Conservation (phyloP, 2,113 vertebrate genomes). For the Hydrochoerus hydrochaeris region DNA sequence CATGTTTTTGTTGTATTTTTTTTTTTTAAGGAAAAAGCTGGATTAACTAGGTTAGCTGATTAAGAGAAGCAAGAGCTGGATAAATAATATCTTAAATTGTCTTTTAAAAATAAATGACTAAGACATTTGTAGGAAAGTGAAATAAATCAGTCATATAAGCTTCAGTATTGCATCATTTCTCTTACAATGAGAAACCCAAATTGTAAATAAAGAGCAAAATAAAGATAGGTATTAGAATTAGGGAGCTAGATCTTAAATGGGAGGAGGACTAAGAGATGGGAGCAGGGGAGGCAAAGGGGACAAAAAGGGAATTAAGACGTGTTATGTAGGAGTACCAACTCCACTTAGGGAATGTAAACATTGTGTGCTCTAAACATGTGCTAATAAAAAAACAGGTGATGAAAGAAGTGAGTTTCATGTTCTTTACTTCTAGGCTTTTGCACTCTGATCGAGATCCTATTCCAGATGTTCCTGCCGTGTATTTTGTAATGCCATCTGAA, state of each 20-base stretch:
- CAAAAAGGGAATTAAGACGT: not conserved
- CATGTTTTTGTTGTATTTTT: not conserved
- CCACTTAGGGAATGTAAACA: not conserved
- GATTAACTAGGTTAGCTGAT: not conserved
- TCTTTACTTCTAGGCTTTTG: slow-evolving; percentile 88
- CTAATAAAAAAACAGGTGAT: not conserved
- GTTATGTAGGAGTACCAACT: not conserved
- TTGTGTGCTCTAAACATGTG: not conserved
- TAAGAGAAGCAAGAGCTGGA: slow-evolving; percentile 2
- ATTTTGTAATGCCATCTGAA: slow-evolving; percentile 98
- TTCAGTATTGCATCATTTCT: not conserved
- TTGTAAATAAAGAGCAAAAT: not conserved
- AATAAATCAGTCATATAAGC: not conserved
- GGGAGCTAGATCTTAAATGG: not conserved
- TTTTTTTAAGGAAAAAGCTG: not conserved
- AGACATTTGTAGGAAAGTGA: not conserved
- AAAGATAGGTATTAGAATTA: not conserved
- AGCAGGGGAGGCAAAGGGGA: not conserved
- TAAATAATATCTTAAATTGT: slow-evolving; percentile 8
- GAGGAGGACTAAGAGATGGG: not conserved
- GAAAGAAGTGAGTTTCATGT: not conserved
- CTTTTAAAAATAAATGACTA: not conserved
- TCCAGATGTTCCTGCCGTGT: slow-evolving; percentile 97
- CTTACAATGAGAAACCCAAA: not conserved
- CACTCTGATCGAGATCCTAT: slow-evolving; percentile 98